These are phyloP conservation scores for Trichogramma evanescens DNA, from an alignment of 2,888 invertebrate genomes.

Conservation along the genomic window DNA sequence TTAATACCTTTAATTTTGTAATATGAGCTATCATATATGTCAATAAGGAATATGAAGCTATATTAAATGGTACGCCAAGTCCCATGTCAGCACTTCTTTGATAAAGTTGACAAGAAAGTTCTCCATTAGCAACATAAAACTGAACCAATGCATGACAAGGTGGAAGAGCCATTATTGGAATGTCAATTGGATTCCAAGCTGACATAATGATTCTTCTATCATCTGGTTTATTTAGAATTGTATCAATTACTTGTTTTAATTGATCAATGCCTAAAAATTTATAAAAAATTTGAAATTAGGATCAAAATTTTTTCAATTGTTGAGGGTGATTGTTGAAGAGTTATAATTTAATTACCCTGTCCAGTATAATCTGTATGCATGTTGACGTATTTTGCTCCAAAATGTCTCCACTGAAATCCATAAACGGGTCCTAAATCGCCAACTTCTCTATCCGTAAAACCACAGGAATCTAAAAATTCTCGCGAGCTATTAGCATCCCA, in stretches of 20 bases:
- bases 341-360: conserved; percentile 37
- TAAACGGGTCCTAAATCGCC: conserved; percentile 96
- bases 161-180: conserved; percentile 88
- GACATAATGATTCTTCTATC: conserved; percentile 87
- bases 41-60: conserved; percentile 90
- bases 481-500: conserved; percentile 96
- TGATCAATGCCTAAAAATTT: conserved; percentile 79
- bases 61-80: conserved; percentile 96
- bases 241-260: conserved; percentile 70
- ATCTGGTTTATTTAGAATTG: conserved; percentile 71
- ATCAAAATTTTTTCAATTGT: neutral
- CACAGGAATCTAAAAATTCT: conserved; percentile 78
- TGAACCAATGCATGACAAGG: conserved; percentile 94
- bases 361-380: conserved; percentile 76
- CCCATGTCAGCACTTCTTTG: conserved; percentile 98
- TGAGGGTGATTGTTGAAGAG: neutral
- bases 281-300: neutral
- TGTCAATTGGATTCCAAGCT: conserved; percentile 90
- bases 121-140: conserved; percentile 80
- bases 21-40: conserved; percentile 95
- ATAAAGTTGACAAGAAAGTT: conserved; percentile 86
- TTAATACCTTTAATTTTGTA: conserved; percentile 71
- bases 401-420: conserved; percentile 98
- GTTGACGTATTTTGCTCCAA: conserved; percentile 81
- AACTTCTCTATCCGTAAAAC: conserved; percentile 77